phyloP scores from a whole-genome alignment of 2,888 invertebrate genomes.

The Amphipoea oculea region DNA sequence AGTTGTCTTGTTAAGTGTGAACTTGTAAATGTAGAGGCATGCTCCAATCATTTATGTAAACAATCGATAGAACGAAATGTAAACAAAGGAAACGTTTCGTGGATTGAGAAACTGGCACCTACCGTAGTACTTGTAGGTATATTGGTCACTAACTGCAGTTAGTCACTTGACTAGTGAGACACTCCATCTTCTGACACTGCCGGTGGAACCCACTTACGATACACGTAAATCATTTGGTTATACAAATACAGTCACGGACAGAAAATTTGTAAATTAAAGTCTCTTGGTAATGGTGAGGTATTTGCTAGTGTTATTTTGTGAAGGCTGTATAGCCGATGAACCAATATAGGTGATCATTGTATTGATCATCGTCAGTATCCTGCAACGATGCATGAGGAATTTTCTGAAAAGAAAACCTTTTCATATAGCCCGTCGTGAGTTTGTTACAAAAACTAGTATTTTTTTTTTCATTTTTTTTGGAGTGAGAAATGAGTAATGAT shows the following conservation, averaged over 20 bases:
- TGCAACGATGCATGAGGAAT: not conserved
- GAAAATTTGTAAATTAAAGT: conserved; percentile 20
- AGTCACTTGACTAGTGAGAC: conserved; percentile 69
- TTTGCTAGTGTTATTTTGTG: not conserved
- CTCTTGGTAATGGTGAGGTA: not conserved
- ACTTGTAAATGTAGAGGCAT: conserved; percentile 65
- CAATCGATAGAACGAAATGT: conserved; percentile 68
- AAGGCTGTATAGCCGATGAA: not conserved
- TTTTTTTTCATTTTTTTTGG: not conserved
- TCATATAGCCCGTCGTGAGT: not conserved
- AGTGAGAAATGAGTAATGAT: not conserved
- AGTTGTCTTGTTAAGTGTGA: conserved; percentile 60
- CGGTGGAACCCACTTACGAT: conserved; percentile 81
- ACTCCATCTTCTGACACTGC: conserved; percentile 73
- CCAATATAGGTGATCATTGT: not conserved
- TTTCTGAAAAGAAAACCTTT: not conserved
- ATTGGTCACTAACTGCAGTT: conserved; percentile 75
- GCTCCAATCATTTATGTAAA: conserved; percentile 75
- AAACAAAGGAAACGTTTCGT: conserved; percentile 72
- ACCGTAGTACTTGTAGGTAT: conserved; percentile 40
- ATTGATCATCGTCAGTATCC: not conserved
- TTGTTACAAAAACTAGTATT: not conserved
- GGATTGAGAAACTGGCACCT: conserved; percentile 74
- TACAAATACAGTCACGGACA: conserved; percentile 66
- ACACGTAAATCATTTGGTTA: conserved; percentile 61